These are phyloP conservation scores for Troides helena DNA, from an alignment of 2,888 invertebrate species.

Conservation along the genomic window DNA sequence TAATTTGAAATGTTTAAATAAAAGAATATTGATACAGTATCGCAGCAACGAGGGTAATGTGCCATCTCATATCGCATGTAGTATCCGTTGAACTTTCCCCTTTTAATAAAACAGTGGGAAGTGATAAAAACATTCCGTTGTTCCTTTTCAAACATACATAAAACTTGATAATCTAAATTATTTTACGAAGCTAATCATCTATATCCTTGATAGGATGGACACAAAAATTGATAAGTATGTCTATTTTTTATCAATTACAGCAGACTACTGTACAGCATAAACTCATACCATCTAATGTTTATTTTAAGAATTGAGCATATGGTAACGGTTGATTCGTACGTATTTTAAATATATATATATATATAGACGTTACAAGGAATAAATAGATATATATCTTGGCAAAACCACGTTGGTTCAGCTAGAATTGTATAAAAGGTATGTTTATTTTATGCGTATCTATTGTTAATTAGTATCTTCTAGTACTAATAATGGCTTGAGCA, in stretches of 20 bases:
- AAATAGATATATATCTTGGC: too few species aligned
- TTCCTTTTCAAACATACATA: background rate
- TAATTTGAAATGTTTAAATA: background rate
- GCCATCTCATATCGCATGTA: conserved; percentile 5
- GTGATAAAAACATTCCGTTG: conserved; percentile 13
- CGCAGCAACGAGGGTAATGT: background rate
- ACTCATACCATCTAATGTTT: too few species aligned
- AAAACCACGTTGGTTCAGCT: too few species aligned
- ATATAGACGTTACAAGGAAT: background rate
- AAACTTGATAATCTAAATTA: background rate
- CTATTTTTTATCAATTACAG: background rate
- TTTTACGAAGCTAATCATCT: background rate
- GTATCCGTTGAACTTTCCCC: conserved; percentile 30
- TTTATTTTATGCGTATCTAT: background rate
- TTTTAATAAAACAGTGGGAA: conserved; percentile 17
- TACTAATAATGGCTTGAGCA: background rate
- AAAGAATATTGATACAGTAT: background rate
- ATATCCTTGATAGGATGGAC: background rate
- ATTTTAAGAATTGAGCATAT: background rate
- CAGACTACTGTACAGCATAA: background rate
- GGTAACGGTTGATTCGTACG: background rate
- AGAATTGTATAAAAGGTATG: too few species aligned
- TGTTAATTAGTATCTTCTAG: background rate
- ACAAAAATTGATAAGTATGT: background rate
- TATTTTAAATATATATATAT: background rate